Evolutionary conservation across 1,140 invertebrate species (phyloP).

Genomic region (Bombyx mandarina): DNA sequence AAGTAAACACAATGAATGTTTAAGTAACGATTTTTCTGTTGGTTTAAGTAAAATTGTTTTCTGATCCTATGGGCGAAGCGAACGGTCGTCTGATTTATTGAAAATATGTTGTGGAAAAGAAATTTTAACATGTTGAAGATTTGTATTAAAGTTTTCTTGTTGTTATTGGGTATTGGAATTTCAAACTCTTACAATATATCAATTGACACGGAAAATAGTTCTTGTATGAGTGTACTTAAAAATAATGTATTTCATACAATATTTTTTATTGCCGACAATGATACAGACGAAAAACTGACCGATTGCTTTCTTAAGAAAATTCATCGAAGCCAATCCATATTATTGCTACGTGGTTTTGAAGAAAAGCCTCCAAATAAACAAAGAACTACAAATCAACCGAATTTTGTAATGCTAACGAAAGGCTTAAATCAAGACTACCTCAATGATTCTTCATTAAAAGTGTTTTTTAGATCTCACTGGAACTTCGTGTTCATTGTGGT

Average conservation of each 20-base stretch:
- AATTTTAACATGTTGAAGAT: no score
- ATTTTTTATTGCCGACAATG: conserved; percentile 4
- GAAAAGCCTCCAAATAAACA: background rate
- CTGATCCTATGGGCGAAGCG: no score
- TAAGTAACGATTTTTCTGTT: no score
- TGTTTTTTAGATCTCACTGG: conserved; percentile 11
- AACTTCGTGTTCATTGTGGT: conserved; percentile 17
- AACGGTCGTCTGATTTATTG: no score
- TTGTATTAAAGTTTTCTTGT: no score
- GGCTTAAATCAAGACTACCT: conserved; percentile 4
- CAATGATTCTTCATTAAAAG: background rate
- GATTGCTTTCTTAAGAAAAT: conserved; percentile 9
- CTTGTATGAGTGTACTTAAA: background rate
- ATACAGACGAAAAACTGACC: conserved; percentile 1
- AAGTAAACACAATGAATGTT: no score
- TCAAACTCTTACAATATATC: no score
- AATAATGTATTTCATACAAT: conserved; percentile 4
- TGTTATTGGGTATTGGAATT: no score
- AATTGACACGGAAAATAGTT: background rate
- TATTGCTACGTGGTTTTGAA: conserved; percentile 1
- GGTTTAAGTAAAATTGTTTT: no score
- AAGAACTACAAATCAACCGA: conserved; percentile 2
- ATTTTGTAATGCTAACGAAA: conserved; percentile 10
- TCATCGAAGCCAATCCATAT: conserved; percentile 3
- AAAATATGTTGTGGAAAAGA: no score